These are phyloP conservation scores for Meda fulgida DNA, from an alignment of 2,797 vertebrate genomes.

Conservation along the genomic window DNA sequence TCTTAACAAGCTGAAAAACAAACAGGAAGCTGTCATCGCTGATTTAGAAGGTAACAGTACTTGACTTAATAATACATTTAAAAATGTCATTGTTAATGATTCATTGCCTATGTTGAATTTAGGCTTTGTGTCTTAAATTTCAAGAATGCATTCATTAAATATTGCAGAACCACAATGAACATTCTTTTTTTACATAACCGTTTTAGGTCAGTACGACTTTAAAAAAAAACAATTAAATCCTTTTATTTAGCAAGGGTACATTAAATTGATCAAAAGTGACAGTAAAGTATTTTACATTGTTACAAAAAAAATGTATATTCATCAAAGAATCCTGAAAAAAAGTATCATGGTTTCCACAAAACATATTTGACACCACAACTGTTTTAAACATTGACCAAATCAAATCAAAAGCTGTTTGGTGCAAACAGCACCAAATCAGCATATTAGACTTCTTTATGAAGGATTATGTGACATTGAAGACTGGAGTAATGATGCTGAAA, in stretches of 20 bases:
- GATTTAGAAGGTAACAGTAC: constrained; percentile 86
- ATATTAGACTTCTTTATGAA: neutral
- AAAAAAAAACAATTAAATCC: neutral
- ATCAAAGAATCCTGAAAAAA: neutral
- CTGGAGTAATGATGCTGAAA: neutral
- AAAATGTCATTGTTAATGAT: neutral
- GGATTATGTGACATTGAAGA: neutral
- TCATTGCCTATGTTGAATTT: neutral
- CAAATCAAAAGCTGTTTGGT: too few species aligned
- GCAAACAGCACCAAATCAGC: too few species aligned
- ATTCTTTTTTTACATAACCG: too few species aligned
- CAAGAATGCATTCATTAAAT: neutral
- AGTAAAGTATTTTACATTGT: too few species aligned
- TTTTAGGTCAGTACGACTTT: neutral
- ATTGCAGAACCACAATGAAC: neutral
- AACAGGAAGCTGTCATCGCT: constrained; percentile 86
- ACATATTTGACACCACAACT: neutral
- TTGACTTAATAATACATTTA: neutral
- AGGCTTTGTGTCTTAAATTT: neutral
- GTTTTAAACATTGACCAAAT: neutral
- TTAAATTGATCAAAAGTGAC: neutral
- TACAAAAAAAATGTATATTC: neutral
- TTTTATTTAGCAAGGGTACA: neutral
- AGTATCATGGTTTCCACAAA: neutral
- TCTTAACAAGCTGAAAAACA: constrained; percentile 88